These are phyloP conservation scores for Desmodus rotundus DNA, from an alignment of 2,113 vertebrate genomes.

Conservation along the genomic window DNA sequence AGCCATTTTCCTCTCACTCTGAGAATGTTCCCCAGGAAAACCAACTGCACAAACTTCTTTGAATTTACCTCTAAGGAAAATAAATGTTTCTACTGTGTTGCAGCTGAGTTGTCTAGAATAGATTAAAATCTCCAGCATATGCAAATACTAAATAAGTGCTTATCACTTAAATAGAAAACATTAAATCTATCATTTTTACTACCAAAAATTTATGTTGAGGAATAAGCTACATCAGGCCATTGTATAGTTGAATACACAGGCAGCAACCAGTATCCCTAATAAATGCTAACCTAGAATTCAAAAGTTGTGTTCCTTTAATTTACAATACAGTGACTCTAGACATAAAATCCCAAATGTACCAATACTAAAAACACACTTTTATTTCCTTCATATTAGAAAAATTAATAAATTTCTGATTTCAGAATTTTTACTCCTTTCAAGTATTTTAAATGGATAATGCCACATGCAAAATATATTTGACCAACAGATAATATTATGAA, in stretches of 20 bases:
- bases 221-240: not conserved
- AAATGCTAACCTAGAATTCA: not conserved
- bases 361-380: not conserved
- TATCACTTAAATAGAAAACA: conserved; percentile 16
- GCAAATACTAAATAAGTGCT: not conserved
- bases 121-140: conserved; percentile 15
- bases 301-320: not conserved
- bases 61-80: not conserved
- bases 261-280: not conserved
- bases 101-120: not conserved
- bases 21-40: not conserved
- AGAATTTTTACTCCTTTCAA: conserved; percentile 10
- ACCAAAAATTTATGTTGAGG: not conserved
- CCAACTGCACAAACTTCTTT: not conserved
- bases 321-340: not conserved
- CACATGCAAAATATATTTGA: not conserved
- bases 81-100: not conserved
- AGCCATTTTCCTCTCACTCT: not conserved
- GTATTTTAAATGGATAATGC: not conserved
- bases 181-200: conserved; percentile 5
- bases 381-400: not conserved
- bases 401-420: not conserved
- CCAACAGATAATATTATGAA: not conserved
- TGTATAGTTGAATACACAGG: not conserved
- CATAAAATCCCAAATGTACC: not conserved